Evolutionary conservation across 1,140 invertebrate species (phyloP), one percentile per base, ranked within the genome.

Genomic region (Zophobas morio): DNA sequence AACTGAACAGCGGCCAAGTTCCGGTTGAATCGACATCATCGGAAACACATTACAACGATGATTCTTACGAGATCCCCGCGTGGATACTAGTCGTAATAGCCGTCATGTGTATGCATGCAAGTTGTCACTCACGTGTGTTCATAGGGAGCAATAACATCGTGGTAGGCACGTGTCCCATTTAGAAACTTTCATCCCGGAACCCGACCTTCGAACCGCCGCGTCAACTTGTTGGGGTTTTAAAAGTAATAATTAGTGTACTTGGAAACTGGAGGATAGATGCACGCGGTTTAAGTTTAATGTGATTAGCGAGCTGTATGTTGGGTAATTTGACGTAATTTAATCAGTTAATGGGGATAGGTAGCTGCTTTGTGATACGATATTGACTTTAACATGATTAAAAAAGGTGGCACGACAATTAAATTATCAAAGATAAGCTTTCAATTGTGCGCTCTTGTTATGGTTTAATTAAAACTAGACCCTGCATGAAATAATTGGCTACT

Each of bases 301-400:
- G 37, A 66, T 66, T 66, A 66, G 39, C 39, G 42, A 40, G 39
- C 39, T 66, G 60, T 66, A 66, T 66, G 60, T 66, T 66, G 60
- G 60, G 39, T 42, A 66, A 66, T 66, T 66, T 66, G 60, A 66
- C 20, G 60, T 66, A 66, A 66, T 66, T 66, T 66, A 66, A 66
- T 66, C 60, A 66, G 33, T 39, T 66, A 66, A 66, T 66, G 60
- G 39, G 8, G 3, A 66, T 40, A 66, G 34, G 54, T 57, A 34
- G 60, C 33, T 8, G 37, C 39, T 66, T 66, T 40, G n/a, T 66
- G 60, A 42, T 66, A 20, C 3, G 1, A 39, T 66, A 33, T 42
- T 6, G 49, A 51, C 6, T 6, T 51, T 51, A 51, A 51, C 49
- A 20, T 51, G 3, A 60, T 66, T 40, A 66, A 66, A 66, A 66